phyloP scores from a whole-genome alignment of 1,140 invertebrate genomes.

The Rhyzopertha dominica region DNA sequence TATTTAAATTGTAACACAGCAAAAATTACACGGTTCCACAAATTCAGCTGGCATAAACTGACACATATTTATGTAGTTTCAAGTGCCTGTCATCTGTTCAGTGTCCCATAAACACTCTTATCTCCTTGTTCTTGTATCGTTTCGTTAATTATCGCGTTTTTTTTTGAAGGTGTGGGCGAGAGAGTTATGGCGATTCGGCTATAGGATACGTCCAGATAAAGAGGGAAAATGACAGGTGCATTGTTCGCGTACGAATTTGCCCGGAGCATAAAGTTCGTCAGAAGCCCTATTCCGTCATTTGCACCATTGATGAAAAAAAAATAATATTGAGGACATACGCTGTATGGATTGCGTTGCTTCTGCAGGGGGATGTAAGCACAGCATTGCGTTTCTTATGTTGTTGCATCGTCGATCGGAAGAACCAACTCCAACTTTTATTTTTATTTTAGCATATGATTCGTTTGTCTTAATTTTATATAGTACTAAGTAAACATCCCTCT shows the following conservation, averaged over 20 bases:
- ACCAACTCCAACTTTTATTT: constrained; percentile 36
- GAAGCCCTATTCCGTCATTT: constrained; percentile 23
- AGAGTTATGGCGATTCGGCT: constrained; percentile 30
- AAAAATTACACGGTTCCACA: too few relatives aligned
- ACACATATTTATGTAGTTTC: too few relatives aligned
- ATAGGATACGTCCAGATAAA: constrained; percentile 33
- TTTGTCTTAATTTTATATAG: too few relatives aligned
- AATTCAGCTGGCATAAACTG: too few relatives aligned
- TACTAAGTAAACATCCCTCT: too few relatives aligned
- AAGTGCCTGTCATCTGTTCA: too few relatives aligned
- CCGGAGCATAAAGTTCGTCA: constrained; percentile 30
- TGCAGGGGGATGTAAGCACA: constrained; percentile 34
- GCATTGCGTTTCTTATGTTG: constrained; percentile 39
- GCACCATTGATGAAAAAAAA: constrained; percentile 24
- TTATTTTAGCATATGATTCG: too few relatives aligned
- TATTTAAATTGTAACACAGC: too few relatives aligned
- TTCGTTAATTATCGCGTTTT: too few relatives aligned
- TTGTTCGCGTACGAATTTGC: constrained; percentile 26
- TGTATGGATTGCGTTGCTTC: constrained; percentile 32
- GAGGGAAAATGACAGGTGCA: constrained; percentile 24
- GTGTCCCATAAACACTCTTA: too few relatives aligned
- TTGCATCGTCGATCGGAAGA: constrained; percentile 36
- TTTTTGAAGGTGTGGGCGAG: constrained; percentile 16
- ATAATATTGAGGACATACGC: constrained; percentile 16
- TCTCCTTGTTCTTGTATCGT: too few relatives aligned